Evolutionary conservation across 2,888 invertebrate species (phyloP), one percentile per base, ranked within the genome.

Genomic region (Escarpia spicata): DNA sequence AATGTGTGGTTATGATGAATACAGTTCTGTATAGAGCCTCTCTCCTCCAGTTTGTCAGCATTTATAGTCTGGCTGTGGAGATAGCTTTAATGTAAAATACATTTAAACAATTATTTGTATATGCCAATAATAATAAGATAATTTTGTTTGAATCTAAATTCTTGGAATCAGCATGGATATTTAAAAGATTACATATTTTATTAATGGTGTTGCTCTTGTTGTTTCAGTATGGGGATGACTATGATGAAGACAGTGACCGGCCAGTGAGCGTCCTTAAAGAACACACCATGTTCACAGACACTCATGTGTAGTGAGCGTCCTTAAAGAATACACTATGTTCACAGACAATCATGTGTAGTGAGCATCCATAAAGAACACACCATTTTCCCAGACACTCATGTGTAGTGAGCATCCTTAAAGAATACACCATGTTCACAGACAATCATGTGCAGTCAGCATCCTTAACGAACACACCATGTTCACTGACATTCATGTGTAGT

Each of bases 281-380:
- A 93, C 96, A 96, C 93, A 96, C 95, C 52, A 95, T 95, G 45
- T 96, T 96, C 92, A 95, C 95, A 92, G 96, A 96, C 93, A 96
- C 95, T 45, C 96, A 95, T 94, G 93, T 96, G 58, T 96, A 92
- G 93, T 45, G 52, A 75, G 12, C 58, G 90, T 15, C 45, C 44
- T 75, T 15, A 75, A 75, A 60, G 58, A 37, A 37, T 37, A 37
- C 37, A 37, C 37, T 1, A 37, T 44, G 43, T 52, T 52, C 52
- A 52, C 52, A 19, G 31, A 90, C 90, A 90, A 8, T 90, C 31
- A 90, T 90, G 37, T 90, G 31, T 37, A n/a, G 37, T 52, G 6
- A 90, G 90, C 37, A 37, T 90, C 31, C 90, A 0, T 37, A 37
- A 37, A 37, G 37, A 37, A 37, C 37, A 37, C 37, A 37, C 37